These are phyloP conservation scores for Sussaba pulchella DNA, from an alignment of 2,888 invertebrate species.

Conservation along the genomic window DNA sequence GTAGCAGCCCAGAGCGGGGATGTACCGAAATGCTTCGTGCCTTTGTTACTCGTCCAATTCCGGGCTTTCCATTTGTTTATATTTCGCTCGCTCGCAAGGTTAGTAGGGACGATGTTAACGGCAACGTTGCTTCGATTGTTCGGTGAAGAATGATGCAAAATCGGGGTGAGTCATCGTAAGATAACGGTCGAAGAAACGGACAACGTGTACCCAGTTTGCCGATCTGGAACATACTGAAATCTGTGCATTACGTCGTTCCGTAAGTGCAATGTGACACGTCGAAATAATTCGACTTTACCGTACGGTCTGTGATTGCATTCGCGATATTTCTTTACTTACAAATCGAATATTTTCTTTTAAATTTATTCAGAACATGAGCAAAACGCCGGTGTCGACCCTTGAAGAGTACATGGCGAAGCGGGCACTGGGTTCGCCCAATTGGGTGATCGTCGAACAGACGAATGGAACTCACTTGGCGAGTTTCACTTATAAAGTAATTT, in stretches of 20 bases:
- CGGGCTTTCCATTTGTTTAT: conserved; percentile 21
- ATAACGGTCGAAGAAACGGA: no score
- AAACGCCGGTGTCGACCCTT: conserved; percentile 50
- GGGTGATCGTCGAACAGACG: neutral
- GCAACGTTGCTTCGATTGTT: no score
- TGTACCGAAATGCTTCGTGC: neutral
- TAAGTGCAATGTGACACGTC: no score
- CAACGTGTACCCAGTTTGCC: no score
- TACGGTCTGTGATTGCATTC: no score
- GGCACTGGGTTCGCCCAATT: conserved; percentile 8
- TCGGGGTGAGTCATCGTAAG: no score
- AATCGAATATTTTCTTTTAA: no score
- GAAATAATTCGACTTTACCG: no score
- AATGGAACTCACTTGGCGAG: neutral
- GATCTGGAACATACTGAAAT: no score
- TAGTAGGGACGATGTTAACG: neutral
- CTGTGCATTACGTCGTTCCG: no score
- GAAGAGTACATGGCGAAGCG: conserved; percentile 46
- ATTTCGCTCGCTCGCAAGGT: neutral
- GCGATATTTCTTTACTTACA: no score
- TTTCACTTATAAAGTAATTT: conserved; percentile 45
- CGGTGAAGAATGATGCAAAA: no score
- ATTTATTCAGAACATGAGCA: conserved; percentile 57
- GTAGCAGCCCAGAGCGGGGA: neutral
- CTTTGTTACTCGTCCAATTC: neutral